Conservation (phyloP, 1,140 invertebrate genomes). For the Solenopsis invicta region DNA sequence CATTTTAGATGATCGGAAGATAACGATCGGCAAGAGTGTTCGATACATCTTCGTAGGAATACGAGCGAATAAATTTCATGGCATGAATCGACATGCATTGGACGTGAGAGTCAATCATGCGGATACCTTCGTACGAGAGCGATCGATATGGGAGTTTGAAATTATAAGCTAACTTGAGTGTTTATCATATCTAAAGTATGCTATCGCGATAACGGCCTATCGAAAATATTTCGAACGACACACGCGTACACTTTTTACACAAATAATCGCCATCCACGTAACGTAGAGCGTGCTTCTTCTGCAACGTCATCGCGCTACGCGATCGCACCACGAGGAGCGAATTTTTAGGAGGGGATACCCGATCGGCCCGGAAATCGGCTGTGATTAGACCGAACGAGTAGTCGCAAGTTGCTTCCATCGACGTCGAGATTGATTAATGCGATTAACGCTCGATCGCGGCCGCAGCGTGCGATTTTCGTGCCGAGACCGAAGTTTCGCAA, state of each 20-base stretch:
- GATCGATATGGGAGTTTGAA: neutral
- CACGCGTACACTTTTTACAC: conserved; percentile 35
- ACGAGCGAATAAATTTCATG: neutral
- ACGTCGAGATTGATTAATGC: conserved; percentile 50
- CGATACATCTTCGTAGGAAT: neutral
- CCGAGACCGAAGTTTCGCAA: conserved; percentile 37
- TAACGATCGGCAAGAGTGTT: neutral
- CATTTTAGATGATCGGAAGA: neutral
- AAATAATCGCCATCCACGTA: conserved; percentile 26
- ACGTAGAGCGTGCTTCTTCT: conserved; percentile 48
- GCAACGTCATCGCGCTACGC: neutral
- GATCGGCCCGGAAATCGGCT: conserved; percentile 33
- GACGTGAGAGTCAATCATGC: neutral
- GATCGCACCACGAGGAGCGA: conserved; percentile 34
- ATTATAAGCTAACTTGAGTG: neutral
- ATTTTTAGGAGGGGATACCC: neutral
- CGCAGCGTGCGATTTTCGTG: conserved; percentile 19
- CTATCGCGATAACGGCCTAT: conserved; percentile 7
- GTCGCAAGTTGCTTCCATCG: conserved; percentile 54
- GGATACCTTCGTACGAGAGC: neutral
- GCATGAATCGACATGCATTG: neutral
- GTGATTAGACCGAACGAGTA: conserved; percentile 43
- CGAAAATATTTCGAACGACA: conserved; percentile 20
- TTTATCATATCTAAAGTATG: neutral
- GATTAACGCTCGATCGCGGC: conserved; percentile 40